phyloP scores from a whole-genome alignment of 2,888 invertebrate genomes.

The Autographa gamma region DNA sequence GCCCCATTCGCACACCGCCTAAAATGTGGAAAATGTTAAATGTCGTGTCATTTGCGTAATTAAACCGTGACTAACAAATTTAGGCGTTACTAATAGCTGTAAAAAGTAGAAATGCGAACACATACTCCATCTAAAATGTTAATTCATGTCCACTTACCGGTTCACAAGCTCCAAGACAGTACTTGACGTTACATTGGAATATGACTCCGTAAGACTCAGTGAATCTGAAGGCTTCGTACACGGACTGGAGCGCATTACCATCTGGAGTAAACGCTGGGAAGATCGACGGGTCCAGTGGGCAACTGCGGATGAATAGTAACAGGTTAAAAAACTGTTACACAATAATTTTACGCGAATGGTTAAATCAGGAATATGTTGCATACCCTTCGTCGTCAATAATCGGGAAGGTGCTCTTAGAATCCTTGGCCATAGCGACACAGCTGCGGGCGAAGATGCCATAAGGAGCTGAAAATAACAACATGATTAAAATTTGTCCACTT shows the following conservation, averaged over 20 bases:
- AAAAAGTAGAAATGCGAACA: conserved; percentile 34
- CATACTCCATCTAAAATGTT: conserved; percentile 30
- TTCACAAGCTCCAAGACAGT: conserved; percentile 98
- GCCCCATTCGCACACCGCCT: conserved; percentile 97
- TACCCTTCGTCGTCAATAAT: conserved; percentile 98
- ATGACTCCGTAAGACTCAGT: conserved; percentile 98
- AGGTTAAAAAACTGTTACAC: not conserved
- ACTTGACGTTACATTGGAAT: conserved; percentile 99
- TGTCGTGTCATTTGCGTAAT: conserved; percentile 52
- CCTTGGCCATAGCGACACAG: conserved; percentile 99
- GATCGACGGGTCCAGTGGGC: conserved; percentile 97
- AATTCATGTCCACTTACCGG: conserved; percentile 90
- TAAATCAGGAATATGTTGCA: conserved; percentile 59
- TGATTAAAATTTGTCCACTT: conserved; percentile 17
- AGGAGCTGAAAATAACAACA: conserved; percentile 91
- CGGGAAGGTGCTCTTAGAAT: conserved; percentile 98
- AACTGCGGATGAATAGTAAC: conserved; percentile 81
- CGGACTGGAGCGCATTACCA: conserved; percentile 96
- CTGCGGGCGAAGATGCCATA: conserved; percentile 98
- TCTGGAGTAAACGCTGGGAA: conserved; percentile 97
- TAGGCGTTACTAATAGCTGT: conserved; percentile 53
- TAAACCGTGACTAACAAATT: conserved; percentile 49
- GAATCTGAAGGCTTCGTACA: conserved; percentile 98
- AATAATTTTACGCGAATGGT: not conserved
- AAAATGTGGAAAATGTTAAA: conserved; percentile 64